These are phyloP conservation scores for Hemicordylus capensis DNA, from an alignment of 2,113 vertebrate genomes.

Conservation along the genomic window DNA sequence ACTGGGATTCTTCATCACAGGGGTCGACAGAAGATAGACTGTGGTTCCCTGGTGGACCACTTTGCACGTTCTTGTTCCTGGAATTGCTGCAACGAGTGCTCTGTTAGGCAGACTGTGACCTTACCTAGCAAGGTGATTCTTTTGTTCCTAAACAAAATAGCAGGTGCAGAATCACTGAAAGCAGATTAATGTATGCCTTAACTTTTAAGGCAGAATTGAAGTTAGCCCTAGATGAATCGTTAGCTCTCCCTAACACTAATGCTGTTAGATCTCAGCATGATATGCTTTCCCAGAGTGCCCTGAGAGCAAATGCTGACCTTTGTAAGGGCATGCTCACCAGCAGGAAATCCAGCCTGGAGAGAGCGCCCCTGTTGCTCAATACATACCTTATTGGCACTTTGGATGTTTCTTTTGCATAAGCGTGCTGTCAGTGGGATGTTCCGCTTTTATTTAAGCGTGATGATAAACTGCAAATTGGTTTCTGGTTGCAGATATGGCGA, in stretches of 20 bases:
- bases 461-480: not conserved
- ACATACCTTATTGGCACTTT: not conserved
- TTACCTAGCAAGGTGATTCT: not conserved
- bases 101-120: not conserved
- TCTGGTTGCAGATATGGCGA: slow-evolving; percentile 87
- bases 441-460: not conserved
- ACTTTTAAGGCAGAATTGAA: too few relatives aligned
- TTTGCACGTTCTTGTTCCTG: not conserved
- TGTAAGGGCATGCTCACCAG: not conserved
- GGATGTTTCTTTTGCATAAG: not conserved
- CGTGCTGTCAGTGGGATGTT: rapidly evolving
- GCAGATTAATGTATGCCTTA: not conserved
- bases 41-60: not conserved
- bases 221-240: not conserved
- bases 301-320: not conserved
- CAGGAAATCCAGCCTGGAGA: not conserved
- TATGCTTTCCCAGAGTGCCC: not conserved
- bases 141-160: not conserved
- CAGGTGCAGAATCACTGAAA: not conserved
- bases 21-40: not conserved
- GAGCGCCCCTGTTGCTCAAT: not conserved
- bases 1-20: not conserved
- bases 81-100: not conserved
- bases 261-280: not conserved
- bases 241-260: too few relatives aligned